phyloP scores from a whole-genome alignment of 2,797 vertebrate species.

The Champsocephalus gunnari region DNA sequence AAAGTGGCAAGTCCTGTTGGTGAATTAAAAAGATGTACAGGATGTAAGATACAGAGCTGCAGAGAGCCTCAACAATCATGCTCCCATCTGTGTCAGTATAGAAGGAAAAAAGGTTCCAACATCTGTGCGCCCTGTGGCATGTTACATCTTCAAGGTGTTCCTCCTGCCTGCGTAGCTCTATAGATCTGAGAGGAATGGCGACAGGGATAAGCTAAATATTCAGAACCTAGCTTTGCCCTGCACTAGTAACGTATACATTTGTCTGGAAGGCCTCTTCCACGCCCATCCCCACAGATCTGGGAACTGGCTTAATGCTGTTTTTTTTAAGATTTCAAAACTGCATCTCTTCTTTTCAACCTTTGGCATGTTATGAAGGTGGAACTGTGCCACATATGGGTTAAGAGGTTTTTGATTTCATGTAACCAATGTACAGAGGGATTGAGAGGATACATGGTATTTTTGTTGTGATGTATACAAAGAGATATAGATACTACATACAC shows the following conservation, averaged over 20 bases:
- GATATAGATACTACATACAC: constrained; percentile 45
- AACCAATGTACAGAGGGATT: constrained; percentile 31
- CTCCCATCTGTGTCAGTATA: constrained; percentile 27
- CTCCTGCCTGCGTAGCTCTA: constrained; percentile 32
- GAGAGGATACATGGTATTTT: constrained; percentile 46
- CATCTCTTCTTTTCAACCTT: constrained; percentile 44
- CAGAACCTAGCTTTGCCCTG: constrained; percentile 35
- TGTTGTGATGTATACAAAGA: constrained; percentile 63
- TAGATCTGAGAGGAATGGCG: constrained; percentile 42
- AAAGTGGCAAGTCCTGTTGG: constrained; percentile 32
- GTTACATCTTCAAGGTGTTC: constrained; percentile 25
- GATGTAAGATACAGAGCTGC: constrained; percentile 23
- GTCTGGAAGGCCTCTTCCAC: constrained; percentile 56
- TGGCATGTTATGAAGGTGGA: constrained; percentile 33
- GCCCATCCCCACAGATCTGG: constrained; percentile 59
- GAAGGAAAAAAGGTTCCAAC: constrained; percentile 18
- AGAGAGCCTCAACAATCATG: constrained; percentile 28
- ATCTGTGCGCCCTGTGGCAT: constrained; percentile 21
- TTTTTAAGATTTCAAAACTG: constrained; percentile 35
- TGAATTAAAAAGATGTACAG: background rate
- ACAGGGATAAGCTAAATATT: constrained; percentile 41
- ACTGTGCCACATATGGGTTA: constrained; percentile 13
- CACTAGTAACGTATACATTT: constrained; percentile 15
- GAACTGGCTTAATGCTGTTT: constrained; percentile 56
- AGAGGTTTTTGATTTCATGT: constrained; percentile 25